Evolutionary conservation across 1,140 invertebrate species (phyloP), one percentile per base, ranked within the genome.

Genomic region (Holotrichia oblita): DNA sequence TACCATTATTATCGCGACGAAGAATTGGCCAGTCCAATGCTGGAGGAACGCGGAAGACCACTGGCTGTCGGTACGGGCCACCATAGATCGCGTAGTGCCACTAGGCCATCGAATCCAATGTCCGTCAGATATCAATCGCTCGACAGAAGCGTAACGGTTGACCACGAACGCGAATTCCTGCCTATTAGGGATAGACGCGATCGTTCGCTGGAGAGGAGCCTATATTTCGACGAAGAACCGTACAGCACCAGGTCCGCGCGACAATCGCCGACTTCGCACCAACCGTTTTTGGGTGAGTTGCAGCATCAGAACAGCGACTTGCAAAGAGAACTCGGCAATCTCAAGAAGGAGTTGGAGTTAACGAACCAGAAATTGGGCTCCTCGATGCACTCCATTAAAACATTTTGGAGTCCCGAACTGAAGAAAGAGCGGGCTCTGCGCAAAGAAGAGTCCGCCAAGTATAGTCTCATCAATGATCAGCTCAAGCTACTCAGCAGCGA

Each of bases 371-470:
- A 99, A 88, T 90, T 99, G 80, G 97, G 97, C 85, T 99, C 98
- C 84, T 97, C 95, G 84, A 99, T 99, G 98, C 98, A 99, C 88
- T 98, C 96, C 88, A 99, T 99, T 86, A 99, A 99, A 89, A 99
- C 98, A 10, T 99, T 99, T 89, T 99, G 98, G 98, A 98, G 97
- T 87, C 98, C 98, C 0, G 98, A 99, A 87, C 90, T 99, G 83
- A 99, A 99, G 88, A 99, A 99, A 89, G 98, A 99, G 88, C 89
- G 98, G 78, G 96, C 97, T 12, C 86, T 99, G 72, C 89, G 98
- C 76, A 99, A 99, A 88, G 98, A 99, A 88, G 98, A 99, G 89
- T 97, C 96, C 85, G 96, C 97, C 83, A 98, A 99, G 88, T 98
- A 98, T 90, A 95, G 94, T 86, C 91, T 98, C 83, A 96, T 99